Evolutionary conservation across 2,113 vertebrate species (phyloP).

Genomic region (Platysternon megacephalum): DNA sequence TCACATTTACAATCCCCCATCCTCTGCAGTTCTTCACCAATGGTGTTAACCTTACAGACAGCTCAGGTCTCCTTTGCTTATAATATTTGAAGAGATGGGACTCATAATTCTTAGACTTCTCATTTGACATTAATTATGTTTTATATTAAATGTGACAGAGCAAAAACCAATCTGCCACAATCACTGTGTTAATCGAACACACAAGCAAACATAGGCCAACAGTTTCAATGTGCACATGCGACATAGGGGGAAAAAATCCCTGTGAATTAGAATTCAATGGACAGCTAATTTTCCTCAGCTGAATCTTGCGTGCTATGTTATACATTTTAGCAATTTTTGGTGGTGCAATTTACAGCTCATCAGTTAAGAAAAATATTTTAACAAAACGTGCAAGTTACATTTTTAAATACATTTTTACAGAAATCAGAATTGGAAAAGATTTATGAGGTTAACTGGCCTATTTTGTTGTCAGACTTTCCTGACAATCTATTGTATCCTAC

Average conservation of each 20-base stretch:
- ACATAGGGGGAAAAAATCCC: constrained; percentile 46
- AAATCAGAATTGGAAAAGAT: neutral
- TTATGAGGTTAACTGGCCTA: neutral
- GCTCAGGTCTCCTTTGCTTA: neutral
- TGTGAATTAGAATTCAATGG: constrained; percentile 34
- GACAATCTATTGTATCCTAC: neutral
- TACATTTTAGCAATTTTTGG: constrained; percentile 49
- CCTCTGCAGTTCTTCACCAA: neutral
- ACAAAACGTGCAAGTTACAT: neutral
- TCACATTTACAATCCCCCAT: neutral
- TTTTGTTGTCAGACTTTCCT: neutral
- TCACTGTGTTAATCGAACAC: neutral
- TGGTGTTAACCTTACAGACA: accelerated
- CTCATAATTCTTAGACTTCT: neutral
- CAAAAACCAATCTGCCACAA: neutral
- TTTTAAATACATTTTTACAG: neutral
- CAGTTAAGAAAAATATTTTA: neutral
- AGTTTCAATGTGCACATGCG: constrained; percentile 41
- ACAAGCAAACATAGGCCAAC: neutral
- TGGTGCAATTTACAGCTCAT: constrained; percentile 40
- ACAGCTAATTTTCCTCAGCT: constrained; percentile 38
- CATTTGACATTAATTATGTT: accelerated
- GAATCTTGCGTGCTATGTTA: neutral
- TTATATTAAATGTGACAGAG: neutral
- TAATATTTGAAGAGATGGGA: neutral